These are phyloP conservation scores for Schlechtendalia chinensis DNA, from an alignment of 1,140 invertebrate species.

Conservation along the genomic window DNA sequence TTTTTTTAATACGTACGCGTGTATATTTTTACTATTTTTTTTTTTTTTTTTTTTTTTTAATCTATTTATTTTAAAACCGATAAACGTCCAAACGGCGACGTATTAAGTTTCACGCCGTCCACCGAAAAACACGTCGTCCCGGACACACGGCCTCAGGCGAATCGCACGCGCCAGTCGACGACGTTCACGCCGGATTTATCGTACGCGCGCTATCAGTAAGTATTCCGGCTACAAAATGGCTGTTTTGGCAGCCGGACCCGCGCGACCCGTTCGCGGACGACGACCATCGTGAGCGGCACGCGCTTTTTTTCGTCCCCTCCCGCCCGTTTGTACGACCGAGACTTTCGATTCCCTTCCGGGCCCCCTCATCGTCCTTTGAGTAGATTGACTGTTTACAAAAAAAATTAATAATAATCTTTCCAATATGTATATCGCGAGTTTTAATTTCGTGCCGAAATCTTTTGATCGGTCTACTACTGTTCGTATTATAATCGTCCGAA, in stretches of 20 bases:
- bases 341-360: no score
- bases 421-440: no score
- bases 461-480: no score
- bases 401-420: no score
- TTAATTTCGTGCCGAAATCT: no score
- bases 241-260: not conserved
- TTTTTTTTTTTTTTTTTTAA: conserved; percentile 20
- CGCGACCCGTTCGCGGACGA: not conserved
- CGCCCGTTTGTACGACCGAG: not conserved
- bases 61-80: conserved; percentile 3
- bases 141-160: not conserved
- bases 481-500: no score
- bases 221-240: conserved; percentile 27
- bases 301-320: not conserved
- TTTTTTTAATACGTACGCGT: not conserved
- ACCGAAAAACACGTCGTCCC: conserved; percentile 26
- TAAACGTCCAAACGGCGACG: conserved; percentile 44
- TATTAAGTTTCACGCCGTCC: conserved; percentile 37
- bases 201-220: conserved; percentile 6
- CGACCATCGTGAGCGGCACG: not conserved
- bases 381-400: no score
- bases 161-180: conserved; percentile 5
- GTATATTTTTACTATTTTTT: conserved; percentile 7
- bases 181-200: conserved; percentile 19
- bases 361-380: no score